phyloP scores from a whole-genome alignment of 2,888 invertebrate genomes.

The Drosophila tanythrix region DNA sequence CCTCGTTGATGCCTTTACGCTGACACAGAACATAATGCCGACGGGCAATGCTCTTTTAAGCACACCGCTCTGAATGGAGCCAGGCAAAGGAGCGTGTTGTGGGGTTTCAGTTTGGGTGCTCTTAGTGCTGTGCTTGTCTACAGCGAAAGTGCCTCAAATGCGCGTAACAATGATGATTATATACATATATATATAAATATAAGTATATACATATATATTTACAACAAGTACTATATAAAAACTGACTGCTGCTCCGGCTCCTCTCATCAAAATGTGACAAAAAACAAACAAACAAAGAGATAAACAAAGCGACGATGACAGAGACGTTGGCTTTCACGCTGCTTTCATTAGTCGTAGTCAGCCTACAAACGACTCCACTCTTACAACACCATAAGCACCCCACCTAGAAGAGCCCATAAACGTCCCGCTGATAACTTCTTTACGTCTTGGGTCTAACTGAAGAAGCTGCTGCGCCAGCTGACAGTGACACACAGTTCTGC shows the following conservation, averaged over 20 bases:
- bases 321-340: slow-evolving; percentile 56
- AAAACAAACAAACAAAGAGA: slow-evolving; percentile 57
- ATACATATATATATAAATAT: slow-evolving; percentile 40
- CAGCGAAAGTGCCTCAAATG: slow-evolving; percentile 70
- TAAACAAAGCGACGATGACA: slow-evolving; percentile 53
- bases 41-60: slow-evolving; percentile 82
- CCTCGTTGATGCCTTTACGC: slow-evolving; percentile 51
- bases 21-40: slow-evolving; percentile 81
- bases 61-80: slow-evolving; percentile 64
- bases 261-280: slow-evolving; percentile 69
- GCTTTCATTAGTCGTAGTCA: slow-evolving; percentile 59
- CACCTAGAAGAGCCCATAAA: slow-evolving; percentile 54
- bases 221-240: slow-evolving; percentile 30
- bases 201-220: slow-evolving; percentile 24
- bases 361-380: slow-evolving; percentile 10
- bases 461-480: slow-evolving; percentile 42
- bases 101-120: slow-evolving; percentile 12
- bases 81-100: slow-evolving; percentile 17
- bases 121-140: slow-evolving; percentile 49
- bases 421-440: slow-evolving; percentile 75
- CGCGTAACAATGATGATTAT: slow-evolving; percentile 75
- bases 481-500: slow-evolving; percentile 18
- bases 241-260: slow-evolving; percentile 25
- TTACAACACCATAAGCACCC: not conserved
- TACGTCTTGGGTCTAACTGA: slow-evolving; percentile 58